Conservation (phyloP, 1,140 invertebrate species). For the Macrocentrus cingulum region DNA sequence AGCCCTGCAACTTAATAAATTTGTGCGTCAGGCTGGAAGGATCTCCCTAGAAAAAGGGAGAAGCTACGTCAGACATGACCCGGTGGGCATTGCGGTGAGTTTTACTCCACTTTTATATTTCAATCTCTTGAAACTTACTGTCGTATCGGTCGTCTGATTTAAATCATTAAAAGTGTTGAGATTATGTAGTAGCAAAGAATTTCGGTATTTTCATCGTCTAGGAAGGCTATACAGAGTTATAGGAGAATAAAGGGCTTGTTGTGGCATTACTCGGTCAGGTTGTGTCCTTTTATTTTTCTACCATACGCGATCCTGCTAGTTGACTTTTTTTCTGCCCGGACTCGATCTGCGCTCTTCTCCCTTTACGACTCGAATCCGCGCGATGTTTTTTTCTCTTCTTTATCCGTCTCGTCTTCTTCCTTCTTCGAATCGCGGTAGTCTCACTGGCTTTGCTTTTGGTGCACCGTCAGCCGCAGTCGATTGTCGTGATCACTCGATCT, state of each 20-base stretch:
- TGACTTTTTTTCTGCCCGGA: background rate
- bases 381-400: background rate
- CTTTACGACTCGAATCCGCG: constrained; percentile 1
- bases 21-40: constrained; percentile 19
- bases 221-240: too few relatives aligned
- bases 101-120: constrained; percentile 19
- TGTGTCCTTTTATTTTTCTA: constrained; percentile 9
- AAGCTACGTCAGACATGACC: constrained; percentile 52
- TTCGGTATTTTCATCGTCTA: too few relatives aligned
- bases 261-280: constrained; percentile 13
- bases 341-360: background rate
- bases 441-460: too few relatives aligned
- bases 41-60: constrained; percentile 41
- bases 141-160: background rate
- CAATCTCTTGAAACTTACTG: background rate
- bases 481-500: constrained; percentile 11
- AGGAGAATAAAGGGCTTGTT: constrained; percentile 19
- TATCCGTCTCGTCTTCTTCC: background rate
- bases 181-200: too few relatives aligned
- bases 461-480: background rate
- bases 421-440: too few relatives aligned
- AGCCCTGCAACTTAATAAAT: constrained; percentile 14
- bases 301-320: background rate
- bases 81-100: constrained; percentile 53
- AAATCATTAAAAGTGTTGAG: too few relatives aligned